These are phyloP conservation scores for Tapera naevia DNA, from an alignment of 2,797 vertebrate species.

Conservation along the genomic window DNA sequence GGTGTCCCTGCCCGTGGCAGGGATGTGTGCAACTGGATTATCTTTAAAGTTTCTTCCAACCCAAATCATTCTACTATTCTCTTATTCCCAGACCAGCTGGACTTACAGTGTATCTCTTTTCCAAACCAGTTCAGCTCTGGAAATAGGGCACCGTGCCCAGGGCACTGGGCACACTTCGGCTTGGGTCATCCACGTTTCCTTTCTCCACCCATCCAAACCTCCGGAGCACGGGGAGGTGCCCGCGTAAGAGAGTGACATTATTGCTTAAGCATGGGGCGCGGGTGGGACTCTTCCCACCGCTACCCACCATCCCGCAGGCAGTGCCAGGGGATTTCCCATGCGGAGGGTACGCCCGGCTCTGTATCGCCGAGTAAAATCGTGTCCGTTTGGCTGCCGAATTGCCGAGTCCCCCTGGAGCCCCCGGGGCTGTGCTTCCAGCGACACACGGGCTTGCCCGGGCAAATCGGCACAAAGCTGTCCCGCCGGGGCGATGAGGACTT, in stretches of 20 bases:
- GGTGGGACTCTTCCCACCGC: not conserved
- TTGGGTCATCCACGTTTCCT: not conserved
- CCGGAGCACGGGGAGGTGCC: not conserved
- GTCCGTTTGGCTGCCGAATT: not conserved
- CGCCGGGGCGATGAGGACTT: not conserved
- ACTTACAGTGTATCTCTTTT: accelerated
- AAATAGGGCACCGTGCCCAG: not conserved
- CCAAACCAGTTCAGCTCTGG: not conserved
- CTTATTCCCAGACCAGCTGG: not conserved
- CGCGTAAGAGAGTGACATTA: accelerated
- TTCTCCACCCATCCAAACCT: not conserved
- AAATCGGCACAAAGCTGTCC: not conserved
- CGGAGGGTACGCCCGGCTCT: not conserved
- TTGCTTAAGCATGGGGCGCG: accelerated
- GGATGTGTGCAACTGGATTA: too few relatives aligned
- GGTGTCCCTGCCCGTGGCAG: too few relatives aligned
- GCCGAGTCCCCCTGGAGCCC: too few relatives aligned
- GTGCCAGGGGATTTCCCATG: not conserved
- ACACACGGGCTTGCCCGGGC: not conserved
- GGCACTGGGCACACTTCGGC: not conserved
- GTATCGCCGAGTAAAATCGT: not conserved
- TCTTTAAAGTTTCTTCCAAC: too few relatives aligned
- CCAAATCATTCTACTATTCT: too few relatives aligned
- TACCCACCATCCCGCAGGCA: not conserved
- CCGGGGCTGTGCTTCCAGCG: not conserved